These are phyloP conservation scores for Athetis lepigone DNA, from an alignment of 2,888 invertebrate genomes.

Conservation along the genomic window DNA sequence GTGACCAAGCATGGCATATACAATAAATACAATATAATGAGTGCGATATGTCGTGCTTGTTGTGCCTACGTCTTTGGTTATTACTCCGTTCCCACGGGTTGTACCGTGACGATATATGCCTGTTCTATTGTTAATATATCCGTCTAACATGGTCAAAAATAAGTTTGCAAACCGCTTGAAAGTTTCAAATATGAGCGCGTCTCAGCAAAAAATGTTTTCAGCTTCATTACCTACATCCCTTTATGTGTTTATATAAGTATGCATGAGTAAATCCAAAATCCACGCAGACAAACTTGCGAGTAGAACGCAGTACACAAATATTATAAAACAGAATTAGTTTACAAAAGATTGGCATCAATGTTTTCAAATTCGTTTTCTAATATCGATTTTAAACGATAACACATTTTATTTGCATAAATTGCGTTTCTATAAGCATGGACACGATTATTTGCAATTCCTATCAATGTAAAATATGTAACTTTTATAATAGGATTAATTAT, in stretches of 20 bases:
- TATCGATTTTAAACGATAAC: constrained; percentile 29
- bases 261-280: background rate
- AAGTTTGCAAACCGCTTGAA: too few relatives aligned
- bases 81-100: too few relatives aligned
- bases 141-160: too few relatives aligned
- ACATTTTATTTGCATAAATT: constrained; percentile 47
- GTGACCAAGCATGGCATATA: too few relatives aligned
- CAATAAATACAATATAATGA: too few relatives aligned
- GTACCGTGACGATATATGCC: too few relatives aligned
- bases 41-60: too few relatives aligned
- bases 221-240: too few relatives aligned
- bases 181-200: too few relatives aligned
- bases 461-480: constrained; percentile 18
- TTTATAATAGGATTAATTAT: constrained; percentile 39
- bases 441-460: constrained; percentile 46
- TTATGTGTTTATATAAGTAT: background rate
- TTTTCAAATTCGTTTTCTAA: constrained; percentile 27
- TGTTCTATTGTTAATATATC: too few relatives aligned
- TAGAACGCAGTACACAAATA: background rate
- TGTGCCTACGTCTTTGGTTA: too few relatives aligned
- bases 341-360: constrained; percentile 36
- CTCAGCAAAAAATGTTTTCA: too few relatives aligned
- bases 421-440: constrained; percentile 46
- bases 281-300: background rate
- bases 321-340: constrained; percentile 7